Percentiles rank a stretch among this genome's conserved stretches.
Evolutionary conservation across 1,140 invertebrate genomes (phyloP).

Genomic region (Patella vulgata): DNA sequence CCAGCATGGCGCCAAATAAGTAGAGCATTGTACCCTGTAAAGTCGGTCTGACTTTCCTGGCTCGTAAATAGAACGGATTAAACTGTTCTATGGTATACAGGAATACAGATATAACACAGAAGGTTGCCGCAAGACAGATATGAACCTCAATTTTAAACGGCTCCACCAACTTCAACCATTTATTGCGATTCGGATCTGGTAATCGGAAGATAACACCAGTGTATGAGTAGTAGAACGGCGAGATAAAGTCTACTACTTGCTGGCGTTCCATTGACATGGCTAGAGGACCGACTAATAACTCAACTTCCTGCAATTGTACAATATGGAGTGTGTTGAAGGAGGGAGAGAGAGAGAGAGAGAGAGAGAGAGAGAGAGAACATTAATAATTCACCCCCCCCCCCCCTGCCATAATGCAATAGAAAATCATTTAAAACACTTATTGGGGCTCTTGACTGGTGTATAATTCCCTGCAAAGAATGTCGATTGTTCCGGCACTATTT

Average conservation of each 20-base stretch:
- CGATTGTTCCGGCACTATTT: too few species aligned
- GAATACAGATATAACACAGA: slow-evolving; percentile 32
- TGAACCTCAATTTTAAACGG: slow-evolving; percentile 44
- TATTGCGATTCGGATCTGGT: slow-evolving; percentile 41
- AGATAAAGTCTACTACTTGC: slow-evolving; percentile 49
- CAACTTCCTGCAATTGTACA: slow-evolving; percentile 42
- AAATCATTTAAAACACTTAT: too few species aligned
- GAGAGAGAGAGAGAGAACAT: too few species aligned
- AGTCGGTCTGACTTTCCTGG: slow-evolving; percentile 25
- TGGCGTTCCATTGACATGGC: slow-evolving; percentile 33
- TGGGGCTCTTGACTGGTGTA: too few species aligned
- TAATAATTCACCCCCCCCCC: too few species aligned
- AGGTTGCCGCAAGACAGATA: slow-evolving; percentile 26
- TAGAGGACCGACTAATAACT: slow-evolving; percentile 42
- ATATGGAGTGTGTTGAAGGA: too few species aligned
- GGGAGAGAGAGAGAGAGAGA: too few species aligned
- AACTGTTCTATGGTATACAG: slow-evolving; percentile 31
- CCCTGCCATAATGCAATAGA: too few species aligned
- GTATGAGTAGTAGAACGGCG: slow-evolving; percentile 44
- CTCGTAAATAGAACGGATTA: slow-evolving; percentile 36
- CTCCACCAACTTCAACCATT: slow-evolving; percentile 48
- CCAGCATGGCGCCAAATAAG: slow-evolving; percentile 46
- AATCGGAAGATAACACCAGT: slow-evolving; percentile 41
- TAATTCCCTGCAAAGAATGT: too few species aligned
- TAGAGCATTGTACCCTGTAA: slow-evolving; percentile 49